Evolutionary conservation across 2,113 vertebrate genomes (phyloP), one percentile per base, ranked within the genome.

Genomic region (Centropristis striata): DNA sequence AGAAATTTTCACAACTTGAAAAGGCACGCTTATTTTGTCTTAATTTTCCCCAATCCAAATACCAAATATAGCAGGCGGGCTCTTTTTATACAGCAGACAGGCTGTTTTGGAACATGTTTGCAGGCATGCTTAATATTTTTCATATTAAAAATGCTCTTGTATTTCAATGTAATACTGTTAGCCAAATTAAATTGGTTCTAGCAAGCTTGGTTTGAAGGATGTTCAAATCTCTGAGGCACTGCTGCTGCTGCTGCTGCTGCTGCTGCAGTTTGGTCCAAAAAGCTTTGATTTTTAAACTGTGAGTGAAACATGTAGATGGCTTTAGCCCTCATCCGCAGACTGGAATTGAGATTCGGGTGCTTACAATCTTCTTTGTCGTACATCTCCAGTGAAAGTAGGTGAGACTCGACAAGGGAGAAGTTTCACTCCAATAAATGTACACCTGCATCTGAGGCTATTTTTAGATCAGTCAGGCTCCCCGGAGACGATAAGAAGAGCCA

Each of bases 391-490:
- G 69, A 47, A 69, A 75, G 81, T 54, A 32, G 58, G 80, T 37
- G 47, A 72, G 66, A 66, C 14, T 80, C 18, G 4, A 60, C 66
- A 71, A 78, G 63, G 46, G 61, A 87, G 67, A 86, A 60, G 82
- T 86, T 91, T 90, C 84, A 78, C 67, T 81, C 88, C 79, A 81
- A 85, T 85, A 72, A 80, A 81, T 83, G 78, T 81, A 66, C 80
- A 92, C 88, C 86, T 88, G 86, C 86, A 88, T 65, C 85, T 41
- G 39, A n/a, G 15, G 74, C 86, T 92, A 87, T 90, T 90, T 88
- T 81, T 90, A 89, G 80, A 81, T 71, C 53, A 75, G 74, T 61
- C 61, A 58, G 58, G 59, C 69, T 87, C 85, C 71, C 83, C 36
- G 2, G 81, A 80, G 88, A 84, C 37, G 61, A 80, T 28, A 82